Conservation (phyloP, 2,797 vertebrate genomes). For the Triplophysa yarkandensis region DNA sequence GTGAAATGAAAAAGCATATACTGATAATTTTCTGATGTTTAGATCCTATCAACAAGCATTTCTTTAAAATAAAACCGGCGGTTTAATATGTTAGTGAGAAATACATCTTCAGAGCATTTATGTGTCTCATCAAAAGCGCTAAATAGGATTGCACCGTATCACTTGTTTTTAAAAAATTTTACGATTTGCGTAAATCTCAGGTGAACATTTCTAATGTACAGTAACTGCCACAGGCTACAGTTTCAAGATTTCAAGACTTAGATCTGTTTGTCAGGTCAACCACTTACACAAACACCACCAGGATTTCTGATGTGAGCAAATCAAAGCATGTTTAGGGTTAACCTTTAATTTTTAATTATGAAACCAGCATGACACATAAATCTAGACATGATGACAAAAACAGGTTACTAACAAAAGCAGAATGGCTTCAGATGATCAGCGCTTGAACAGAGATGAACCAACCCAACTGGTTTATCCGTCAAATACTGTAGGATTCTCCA, state of each 20-base stretch:
- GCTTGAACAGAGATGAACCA: conserved; percentile 20
- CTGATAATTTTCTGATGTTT: too few species aligned
- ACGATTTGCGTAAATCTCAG: too few species aligned
- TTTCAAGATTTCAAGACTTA: neutral
- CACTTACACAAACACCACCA: neutral
- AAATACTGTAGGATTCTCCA: conserved; percentile 30
- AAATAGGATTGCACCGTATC: too few species aligned
- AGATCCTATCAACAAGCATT: too few species aligned
- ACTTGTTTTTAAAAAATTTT: too few species aligned
- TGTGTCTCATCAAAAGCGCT: too few species aligned
- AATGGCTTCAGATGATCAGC: neutral
- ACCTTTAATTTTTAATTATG: neutral
- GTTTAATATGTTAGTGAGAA: too few species aligned
- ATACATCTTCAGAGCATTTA: too few species aligned
- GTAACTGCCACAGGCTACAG: too few species aligned
- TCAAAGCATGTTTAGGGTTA: neutral
- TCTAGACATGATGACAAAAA: conserved; percentile 9
- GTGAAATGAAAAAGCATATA: too few species aligned
- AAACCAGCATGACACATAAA: neutral
- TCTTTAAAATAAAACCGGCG: too few species aligned
- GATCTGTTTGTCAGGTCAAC: neutral
- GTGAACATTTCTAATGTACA: too few species aligned
- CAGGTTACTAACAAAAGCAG: conserved; percentile 33
- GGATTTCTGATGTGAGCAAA: neutral
- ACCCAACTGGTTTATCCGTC: conserved; percentile 36